Conservation (phyloP, 2,888 invertebrate species). For the Schrankia costaestrigalis region DNA sequence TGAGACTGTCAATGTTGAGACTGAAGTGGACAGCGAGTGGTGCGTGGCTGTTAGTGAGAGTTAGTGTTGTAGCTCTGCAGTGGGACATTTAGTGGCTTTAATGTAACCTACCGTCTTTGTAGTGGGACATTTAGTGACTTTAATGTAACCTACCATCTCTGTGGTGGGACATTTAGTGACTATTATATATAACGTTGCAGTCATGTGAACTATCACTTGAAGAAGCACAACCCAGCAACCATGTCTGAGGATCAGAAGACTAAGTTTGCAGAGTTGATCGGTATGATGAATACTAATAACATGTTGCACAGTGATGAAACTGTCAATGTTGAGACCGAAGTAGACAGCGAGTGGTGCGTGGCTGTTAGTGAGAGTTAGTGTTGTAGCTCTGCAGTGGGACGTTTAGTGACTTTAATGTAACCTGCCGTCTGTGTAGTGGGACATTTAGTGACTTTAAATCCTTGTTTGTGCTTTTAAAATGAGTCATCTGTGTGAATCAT, state of each 20-base stretch:
- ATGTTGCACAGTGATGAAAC: conserved; percentile 12
- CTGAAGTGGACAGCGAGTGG: conserved; percentile 2
- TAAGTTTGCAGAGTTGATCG: conserved; percentile 46
- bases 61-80: too few relatives aligned
- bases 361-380: neutral
- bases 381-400: too few relatives aligned
- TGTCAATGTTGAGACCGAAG: conserved; percentile 17
- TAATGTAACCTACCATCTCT: too few relatives aligned
- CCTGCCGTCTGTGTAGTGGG: too few relatives aligned
- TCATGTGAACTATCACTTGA: conserved; percentile 68
- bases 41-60: neutral
- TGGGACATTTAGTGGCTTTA: too few relatives aligned
- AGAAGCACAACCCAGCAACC: conserved; percentile 53
- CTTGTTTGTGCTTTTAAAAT: too few relatives aligned
- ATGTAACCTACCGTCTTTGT: too few relatives aligned
- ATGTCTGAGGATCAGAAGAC: conserved; percentile 51
- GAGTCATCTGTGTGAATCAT: too few relatives aligned
- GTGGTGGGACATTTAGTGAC: too few relatives aligned
- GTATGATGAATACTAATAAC: conserved; percentile 18
- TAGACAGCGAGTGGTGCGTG: neutral
- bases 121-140: too few relatives aligned
- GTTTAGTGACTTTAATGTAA: too few relatives aligned
- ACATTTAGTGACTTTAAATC: too few relatives aligned
- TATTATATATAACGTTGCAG: conserved; percentile 70
- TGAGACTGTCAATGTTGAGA: conserved; percentile 17